These are phyloP conservation scores for Notodonta dromedarius DNA, from an alignment of 2,888 invertebrate genomes.

Conservation along the genomic window DNA sequence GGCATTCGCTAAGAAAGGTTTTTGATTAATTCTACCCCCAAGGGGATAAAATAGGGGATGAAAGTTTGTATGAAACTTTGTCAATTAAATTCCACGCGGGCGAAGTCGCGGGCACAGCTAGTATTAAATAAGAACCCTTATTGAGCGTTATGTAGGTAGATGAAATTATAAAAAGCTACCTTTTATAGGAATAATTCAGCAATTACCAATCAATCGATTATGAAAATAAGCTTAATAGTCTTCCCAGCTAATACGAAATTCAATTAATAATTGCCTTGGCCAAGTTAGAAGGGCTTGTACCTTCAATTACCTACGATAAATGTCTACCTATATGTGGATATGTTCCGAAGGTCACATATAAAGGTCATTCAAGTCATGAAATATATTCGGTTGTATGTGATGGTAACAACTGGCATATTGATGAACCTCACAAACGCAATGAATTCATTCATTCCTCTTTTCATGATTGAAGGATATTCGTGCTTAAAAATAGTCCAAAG, in stretches of 20 bases:
- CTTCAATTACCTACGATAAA: constrained; percentile 32
- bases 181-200: no score
- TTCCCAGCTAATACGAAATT: constrained; percentile 27
- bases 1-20: no score
- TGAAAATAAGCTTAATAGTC: not conserved
- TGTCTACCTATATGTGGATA: constrained; percentile 22
- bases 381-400: constrained; percentile 8
- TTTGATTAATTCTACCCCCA: no score
- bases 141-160: no score
- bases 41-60: no score
- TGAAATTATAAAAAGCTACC: no score
- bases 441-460: not conserved
- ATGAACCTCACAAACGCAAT: not conserved
- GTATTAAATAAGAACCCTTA: no score
- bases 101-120: no score
- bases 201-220: no score
- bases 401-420: not conserved
- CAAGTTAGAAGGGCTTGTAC: constrained; percentile 57
- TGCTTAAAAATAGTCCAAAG: not conserved
- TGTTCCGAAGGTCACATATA: constrained; percentile 24
- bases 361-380: constrained; percentile 32
- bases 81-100: no score
- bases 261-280: constrained; percentile 52
- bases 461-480: not conserved
- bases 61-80: no score